Conservation (phyloP, 2,113 vertebrate genomes). For the Mystacornis crossleyi region DNA sequence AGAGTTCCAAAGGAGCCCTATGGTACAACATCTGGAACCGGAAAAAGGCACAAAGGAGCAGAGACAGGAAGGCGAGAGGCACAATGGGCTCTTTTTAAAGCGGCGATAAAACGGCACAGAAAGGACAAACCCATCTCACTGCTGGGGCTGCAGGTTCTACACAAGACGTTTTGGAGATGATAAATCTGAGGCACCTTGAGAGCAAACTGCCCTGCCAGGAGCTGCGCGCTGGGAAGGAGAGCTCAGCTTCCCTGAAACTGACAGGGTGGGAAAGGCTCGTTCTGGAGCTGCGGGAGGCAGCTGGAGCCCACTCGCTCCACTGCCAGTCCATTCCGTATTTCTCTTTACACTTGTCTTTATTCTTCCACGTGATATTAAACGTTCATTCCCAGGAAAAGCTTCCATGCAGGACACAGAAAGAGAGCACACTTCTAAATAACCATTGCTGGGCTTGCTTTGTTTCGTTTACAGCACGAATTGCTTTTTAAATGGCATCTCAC, state of each 20-base stretch:
- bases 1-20: not conserved
- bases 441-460: not conserved
- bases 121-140: not conserved
- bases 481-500: not conserved
- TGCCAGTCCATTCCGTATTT: not conserved
- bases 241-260: not conserved
- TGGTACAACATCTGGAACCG: not conserved
- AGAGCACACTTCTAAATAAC: not conserved
- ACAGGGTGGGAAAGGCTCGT: fast-evolving
- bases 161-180: not conserved
- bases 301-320: not conserved
- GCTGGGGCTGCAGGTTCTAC: not conserved
- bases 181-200: not conserved
- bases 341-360: not conserved
- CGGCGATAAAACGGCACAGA: fast-evolving
- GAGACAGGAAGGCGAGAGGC: not conserved
- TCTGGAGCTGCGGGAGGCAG: not conserved
- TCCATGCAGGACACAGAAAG: not conserved
- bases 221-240: not conserved
- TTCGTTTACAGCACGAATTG: not conserved
- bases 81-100: not conserved
- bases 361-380: not conserved
- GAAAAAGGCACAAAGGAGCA: constrained; percentile 26
- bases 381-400: not conserved
- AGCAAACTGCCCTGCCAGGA: not conserved